Base-by-base conservation (phyloP, 2,797 vertebrate genomes). In the Mastacembelus armatus region DNA sequence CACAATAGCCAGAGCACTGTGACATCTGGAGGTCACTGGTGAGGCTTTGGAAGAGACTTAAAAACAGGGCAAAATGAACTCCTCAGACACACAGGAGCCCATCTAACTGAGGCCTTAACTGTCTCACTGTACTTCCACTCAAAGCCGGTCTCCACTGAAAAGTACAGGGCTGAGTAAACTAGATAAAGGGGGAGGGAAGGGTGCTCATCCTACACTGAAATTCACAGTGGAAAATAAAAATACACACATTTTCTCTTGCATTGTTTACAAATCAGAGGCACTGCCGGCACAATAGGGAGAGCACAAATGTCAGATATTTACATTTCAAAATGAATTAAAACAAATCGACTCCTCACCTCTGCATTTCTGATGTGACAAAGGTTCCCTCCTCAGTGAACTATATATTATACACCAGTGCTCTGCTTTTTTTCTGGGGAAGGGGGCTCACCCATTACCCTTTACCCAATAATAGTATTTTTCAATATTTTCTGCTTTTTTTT, bases 161-260 rank as follows among this genome's bases (percentile, higher is more conserved):
- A 49, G 50, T 33, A 42, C 60, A 29, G 57, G 54, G 40, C 63
- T 19, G 61, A 68, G 65, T 14, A 58, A 63, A 57, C 60, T 8
- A 67, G 66, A 18, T 18, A 15, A 5, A 6, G 7, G 10, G 29
- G 39, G 62, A n/a, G 1, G 57, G 42, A 9, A 56, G 29, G 33
- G 56, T 22, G 35, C 19, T 56, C 6, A 10, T 52, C 47, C 62
- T 7, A 33, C 43, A 69, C 48, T 33, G 26, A 80, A 33, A 67
- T 81, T 85, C 81, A 89, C 76, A 86, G 83, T 61, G 66, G 57
- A 66, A 84, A 78, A 77, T 62, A 81, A 82, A 86, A 77, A 65
- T 22, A 47, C 2, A 59, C 10, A 60, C 45, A 26, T 33, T 62
- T 44, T 57, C 45, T 66, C 9, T 56, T 57, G 39, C 64, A 64